Percentiles rank a stretch among this genome's conserved stretches.
These are phyloP conservation scores for Elephantulus edwardii DNA, from an alignment of 2,113 vertebrate species.

Conservation along the genomic window DNA sequence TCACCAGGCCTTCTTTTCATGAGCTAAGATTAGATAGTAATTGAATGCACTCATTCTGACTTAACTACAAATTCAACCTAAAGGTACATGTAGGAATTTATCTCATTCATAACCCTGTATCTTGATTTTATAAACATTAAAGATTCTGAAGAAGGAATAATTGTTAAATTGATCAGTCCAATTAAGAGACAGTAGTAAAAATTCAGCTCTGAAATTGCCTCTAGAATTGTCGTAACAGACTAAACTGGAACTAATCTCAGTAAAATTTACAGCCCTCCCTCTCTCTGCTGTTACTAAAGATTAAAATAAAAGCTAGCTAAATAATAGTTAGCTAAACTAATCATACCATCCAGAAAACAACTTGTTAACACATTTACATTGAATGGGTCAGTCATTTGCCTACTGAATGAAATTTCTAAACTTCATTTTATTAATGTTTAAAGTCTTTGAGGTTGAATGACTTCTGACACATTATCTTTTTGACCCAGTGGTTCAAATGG, in stretches of 20 bases:
- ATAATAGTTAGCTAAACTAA: constrained; percentile 19
- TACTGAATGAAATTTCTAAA: constrained; percentile 18
- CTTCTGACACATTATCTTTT: constrained; percentile 15
- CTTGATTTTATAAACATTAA: constrained; percentile 41
- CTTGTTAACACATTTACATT: background rate
- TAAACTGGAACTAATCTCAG: background rate
- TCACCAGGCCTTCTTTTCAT: too few relatives aligned
- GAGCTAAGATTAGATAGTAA: too few relatives aligned
- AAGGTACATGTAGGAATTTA: too few relatives aligned
- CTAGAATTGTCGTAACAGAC: constrained; percentile 14
- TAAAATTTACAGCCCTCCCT: background rate
- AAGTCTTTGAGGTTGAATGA: background rate
- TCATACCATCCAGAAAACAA: background rate
- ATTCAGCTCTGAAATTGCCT: constrained; percentile 4
- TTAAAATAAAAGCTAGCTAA: constrained; percentile 6
- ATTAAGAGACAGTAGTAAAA: constrained; percentile 35
- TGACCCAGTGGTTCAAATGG: background rate
- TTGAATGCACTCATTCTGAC: too few relatives aligned
- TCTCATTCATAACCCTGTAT: background rate
- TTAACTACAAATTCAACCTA: too few relatives aligned
- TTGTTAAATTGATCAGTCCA: background rate
- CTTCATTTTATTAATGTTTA: constrained; percentile 18
- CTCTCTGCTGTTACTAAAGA: constrained; percentile 14
- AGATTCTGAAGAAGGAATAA: constrained; percentile 25
- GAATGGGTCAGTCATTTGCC: background rate